Base-by-base conservation (phyloP, 2,888 invertebrate genomes). In the Hypsopygia costalis region DNA sequence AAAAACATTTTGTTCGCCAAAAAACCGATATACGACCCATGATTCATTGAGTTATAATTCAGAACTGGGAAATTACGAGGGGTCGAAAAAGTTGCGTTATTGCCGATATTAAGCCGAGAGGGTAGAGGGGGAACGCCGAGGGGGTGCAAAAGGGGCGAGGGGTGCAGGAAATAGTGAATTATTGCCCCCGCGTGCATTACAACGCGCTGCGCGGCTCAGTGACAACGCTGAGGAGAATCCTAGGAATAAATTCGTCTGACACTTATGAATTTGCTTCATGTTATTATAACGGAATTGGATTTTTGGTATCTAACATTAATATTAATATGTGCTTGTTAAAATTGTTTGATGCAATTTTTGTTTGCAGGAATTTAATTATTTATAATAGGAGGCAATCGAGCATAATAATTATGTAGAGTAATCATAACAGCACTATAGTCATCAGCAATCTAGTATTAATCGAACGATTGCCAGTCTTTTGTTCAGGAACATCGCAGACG, bases 1-100 rank as follows among this genome's bases (percentile, higher is more conserved):
- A 16, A 16, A 2, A 16, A 52, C 54, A 59, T 65, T 62, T 64
- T 53, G 47, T 55, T 45, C 47, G 51, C 47, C 56, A 51, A 60
- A 62, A 58, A 57, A 62, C 6, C 61, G 61, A 65, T 53, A 55
- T 48, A 40, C 47, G 49, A 59, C 59, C 67, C 68, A 73, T 81
- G 77, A 81, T 76, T 75, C 73, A 81, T 71, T 63, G 58, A 61
- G 70, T 70, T 75, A 78, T 73, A 75, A 81, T 76, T 73, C 71
- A 68, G 69, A 51, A 61, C 65, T 58, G 69, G 63, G 64, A 72
- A 74, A 72, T 75, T 75, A 73, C 62, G 48, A 46, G 53, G 52
- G 50, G 55, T 42, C 49, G 62, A 68, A 69, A 72, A 73, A 75
- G 69, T 74, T 69, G 68, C 68, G 70, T 73, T 78, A 79, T 75